These are phyloP conservation scores for Papilio glaucus DNA, from an alignment of 1,140 invertebrate species.

Conservation along the genomic window DNA sequence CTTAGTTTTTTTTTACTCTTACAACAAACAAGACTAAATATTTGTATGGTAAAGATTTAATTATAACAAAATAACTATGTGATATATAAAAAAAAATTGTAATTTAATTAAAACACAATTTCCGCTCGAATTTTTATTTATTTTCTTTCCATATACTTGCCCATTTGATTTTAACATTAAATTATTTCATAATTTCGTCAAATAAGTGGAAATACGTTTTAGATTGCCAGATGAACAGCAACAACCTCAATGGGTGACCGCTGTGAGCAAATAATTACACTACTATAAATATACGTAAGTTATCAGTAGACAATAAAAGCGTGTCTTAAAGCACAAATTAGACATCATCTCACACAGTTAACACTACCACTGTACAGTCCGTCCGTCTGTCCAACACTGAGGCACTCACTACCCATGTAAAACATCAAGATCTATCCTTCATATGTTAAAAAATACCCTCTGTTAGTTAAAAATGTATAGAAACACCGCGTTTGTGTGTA, in stretches of 20 bases:
- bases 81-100: neutral
- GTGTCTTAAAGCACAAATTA: slow-evolving; percentile 73
- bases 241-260: slow-evolving; percentile 43
- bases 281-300: slow-evolving; percentile 75
- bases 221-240: slow-evolving; percentile 52
- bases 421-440: slow-evolving; percentile 55
- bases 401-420: slow-evolving; percentile 50
- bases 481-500: slow-evolving; percentile 55
- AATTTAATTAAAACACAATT: slow-evolving; percentile 53
- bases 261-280: slow-evolving; percentile 66
- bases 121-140: slow-evolving; percentile 69
- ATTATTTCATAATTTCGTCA: slow-evolving; percentile 63
- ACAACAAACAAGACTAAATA: slow-evolving; percentile 2
- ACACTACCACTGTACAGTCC: slow-evolving; percentile 64
- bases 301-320: slow-evolving; percentile 64
- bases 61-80: slow-evolving; percentile 19
- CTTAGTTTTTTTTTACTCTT: neutral
- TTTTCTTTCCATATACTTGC: slow-evolving; percentile 73
- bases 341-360: slow-evolving; percentile 64
- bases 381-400: slow-evolving; percentile 38
- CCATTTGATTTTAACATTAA: slow-evolving; percentile 72
- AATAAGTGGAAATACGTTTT: slow-evolving; percentile 54
- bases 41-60: slow-evolving; percentile 5
- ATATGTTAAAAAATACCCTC: slow-evolving; percentile 59
- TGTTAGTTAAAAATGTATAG: slow-evolving; percentile 55